Evolutionary conservation across 2,113 vertebrate genomes (phyloP), one percentile per base, ranked within the genome.

Genomic region (Menura novaehollandiae): DNA sequence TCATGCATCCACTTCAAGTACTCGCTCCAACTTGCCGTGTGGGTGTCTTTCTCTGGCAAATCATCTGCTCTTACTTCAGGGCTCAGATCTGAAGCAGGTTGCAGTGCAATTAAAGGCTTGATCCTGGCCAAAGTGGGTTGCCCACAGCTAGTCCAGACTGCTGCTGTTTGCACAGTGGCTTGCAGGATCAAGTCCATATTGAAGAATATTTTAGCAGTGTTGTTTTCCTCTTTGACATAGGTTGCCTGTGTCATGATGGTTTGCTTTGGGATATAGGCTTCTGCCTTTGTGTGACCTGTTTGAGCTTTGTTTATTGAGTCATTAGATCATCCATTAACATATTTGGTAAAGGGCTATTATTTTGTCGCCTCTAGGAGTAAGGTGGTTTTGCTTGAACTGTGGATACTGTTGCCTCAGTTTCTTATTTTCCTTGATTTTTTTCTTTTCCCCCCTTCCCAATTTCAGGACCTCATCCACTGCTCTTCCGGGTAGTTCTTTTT

Each of bases 261-360:
- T 85, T 85, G 77, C n/a, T 79, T 33, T 55, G 75, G 66, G 32
- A 7, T 74, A 15, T 6, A 64, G 2, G 2, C 10, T 66, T 81
- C 64, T 63, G 59, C 49, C 28, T 92, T 80, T 55, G 26, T 43
- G 27, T 62, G 37, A 32, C 58, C 16, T 39, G 24, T 20, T 14
- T 47, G 58, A 88, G 30, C 62, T 79, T 79, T 56, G 15, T 52
- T 92, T 75, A 56, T 75, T 59, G 26, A 59, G 39, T 72, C 39
- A 1, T n/a, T 23, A 0, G 19, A 27, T 30, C 16, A 68, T 10
- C 15, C 62, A n/a, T 22, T 44, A 28, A 14, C 5, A 3, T 23
- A 16, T 47, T 71, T 75, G 30, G 32, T 53, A 22, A 7, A 6
- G 15, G 20, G 22, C 43, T 63, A 21, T 24, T 49, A 28, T 44